Percentiles rank a stretch among this genome's conserved stretches.
Evolutionary conservation across 2,797 vertebrate species (phyloP).

Genomic region (Garrulus glandarius): DNA sequence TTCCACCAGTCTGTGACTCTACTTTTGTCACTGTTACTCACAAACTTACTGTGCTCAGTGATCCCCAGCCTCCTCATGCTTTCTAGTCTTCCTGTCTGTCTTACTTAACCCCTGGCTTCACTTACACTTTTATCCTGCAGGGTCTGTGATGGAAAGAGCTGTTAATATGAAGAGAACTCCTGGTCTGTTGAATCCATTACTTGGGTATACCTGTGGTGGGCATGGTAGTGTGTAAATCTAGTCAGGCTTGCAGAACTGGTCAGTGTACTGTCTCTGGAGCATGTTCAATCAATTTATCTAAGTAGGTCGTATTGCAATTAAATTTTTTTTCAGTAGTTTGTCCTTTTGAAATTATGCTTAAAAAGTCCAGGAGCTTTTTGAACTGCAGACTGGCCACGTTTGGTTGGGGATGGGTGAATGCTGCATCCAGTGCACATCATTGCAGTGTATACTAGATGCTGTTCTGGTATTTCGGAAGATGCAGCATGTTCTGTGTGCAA

Average conservation of each 20-base stretch:
- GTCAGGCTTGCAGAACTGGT: background rate
- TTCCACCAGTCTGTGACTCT: background rate
- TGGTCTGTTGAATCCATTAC: background rate
- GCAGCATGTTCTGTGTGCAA: background rate
- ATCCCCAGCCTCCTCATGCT: background rate
- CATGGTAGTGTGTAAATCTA: background rate
- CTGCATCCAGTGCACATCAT: background rate
- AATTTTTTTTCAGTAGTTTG: background rate
- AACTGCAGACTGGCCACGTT: background rate
- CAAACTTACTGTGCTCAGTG: background rate
- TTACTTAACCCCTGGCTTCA: background rate
- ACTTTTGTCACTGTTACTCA: background rate
- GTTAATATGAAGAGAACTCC: background rate
- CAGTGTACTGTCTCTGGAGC: background rate
- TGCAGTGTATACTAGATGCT: background rate
- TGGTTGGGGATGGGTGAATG: background rate
- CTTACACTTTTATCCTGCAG: background rate
- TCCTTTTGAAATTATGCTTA: background rate
- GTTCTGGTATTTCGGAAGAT: background rate
- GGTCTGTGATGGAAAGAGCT: background rate
- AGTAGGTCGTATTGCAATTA: background rate
- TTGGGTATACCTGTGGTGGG: background rate
- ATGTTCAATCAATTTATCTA: background rate
- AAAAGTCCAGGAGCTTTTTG: background rate
- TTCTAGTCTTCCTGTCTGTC: background rate